phyloP scores from a whole-genome alignment of 2,797 vertebrate species.

The Microhierax caerulescens region DNA sequence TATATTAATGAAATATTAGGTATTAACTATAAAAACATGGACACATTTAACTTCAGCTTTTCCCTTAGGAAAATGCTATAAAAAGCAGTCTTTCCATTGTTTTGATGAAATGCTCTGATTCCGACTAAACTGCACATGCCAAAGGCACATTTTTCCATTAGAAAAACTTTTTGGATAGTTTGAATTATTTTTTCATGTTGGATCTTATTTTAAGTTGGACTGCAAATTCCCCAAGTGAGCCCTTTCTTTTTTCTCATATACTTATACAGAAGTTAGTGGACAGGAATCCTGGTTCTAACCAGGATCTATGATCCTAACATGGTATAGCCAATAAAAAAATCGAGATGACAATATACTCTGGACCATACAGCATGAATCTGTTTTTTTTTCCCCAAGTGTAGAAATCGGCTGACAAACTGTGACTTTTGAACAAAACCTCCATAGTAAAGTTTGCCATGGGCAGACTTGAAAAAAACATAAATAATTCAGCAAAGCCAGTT shows the following conservation, averaged over 20 bases:
- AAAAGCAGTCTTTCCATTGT: not conserved
- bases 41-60: not conserved
- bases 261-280: not conserved
- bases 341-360: not conserved
- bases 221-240: not conserved
- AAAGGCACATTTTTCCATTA: not conserved
- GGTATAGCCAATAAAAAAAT: not conserved
- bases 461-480: not conserved
- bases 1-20: not conserved
- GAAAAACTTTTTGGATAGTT: slow-evolving; percentile 4
- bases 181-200: not conserved
- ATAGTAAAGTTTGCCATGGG: not conserved
- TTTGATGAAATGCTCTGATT: not conserved
- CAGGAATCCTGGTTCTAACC: not conserved
- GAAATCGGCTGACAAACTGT: not conserved
- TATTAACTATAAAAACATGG: not conserved
- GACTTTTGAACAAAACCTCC: not conserved
- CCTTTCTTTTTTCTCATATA: not conserved
- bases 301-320: not conserved
- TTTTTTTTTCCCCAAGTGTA: not conserved
- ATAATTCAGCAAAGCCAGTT: not conserved
- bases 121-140: not conserved
- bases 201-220: not conserved
- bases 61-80: not conserved
- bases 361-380: not conserved